Base-by-base conservation (phyloP, 2,113 vertebrate species). In the Erpornis zantholeuca region DNA sequence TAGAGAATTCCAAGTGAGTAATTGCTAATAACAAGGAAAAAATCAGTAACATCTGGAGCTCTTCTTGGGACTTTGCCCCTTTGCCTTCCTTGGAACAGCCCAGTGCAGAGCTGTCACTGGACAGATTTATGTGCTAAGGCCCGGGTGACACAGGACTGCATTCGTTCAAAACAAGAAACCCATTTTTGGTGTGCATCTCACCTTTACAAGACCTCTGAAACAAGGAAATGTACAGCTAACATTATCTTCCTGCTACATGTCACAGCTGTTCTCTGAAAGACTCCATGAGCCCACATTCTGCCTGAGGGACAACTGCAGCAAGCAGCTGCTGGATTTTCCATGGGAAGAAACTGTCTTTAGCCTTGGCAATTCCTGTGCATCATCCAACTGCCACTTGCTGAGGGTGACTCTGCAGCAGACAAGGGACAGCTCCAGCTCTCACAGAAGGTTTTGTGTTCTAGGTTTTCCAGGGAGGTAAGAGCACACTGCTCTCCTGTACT, bases 31-130 rank as follows among this genome's bases (percentile, higher is more conserved):
- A 88, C 16, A 81, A 73, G 35, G 61, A 57, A 49, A 82, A 87
- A 86, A 89, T 38, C 73, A 81, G 70, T 57, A 96, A 92, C 90
- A 88, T 85, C 81, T 95, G 93, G 90, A 95, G 82, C 63, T 85
- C 57, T 94, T 59, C 59, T 85, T 44, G 57, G 54, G 36, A 47
- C 42, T 82, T 24, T 69, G 47, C 44, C 57, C 35, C 79, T 88
- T 60, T 53, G 90, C 65, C 81, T 68, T 57, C 69, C 88, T 80
- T 73, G 52, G 60, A 93, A 57, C 21, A 78, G 29, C 15, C 20
- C 45, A 57, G 4, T 12, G 70, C 47, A 64, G 52, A 88, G 45
- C 85, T 73, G 35, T 29, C 52, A 61, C 27, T 61, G 35, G 38
- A 50, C 19, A 75, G 73, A 78, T 78, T 50, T 40, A 76, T 36